Evolutionary conservation across 2,888 invertebrate genomes (phyloP), one percentile per base, ranked within the genome.

Genomic region (Tenthredo scrophulariae): DNA sequence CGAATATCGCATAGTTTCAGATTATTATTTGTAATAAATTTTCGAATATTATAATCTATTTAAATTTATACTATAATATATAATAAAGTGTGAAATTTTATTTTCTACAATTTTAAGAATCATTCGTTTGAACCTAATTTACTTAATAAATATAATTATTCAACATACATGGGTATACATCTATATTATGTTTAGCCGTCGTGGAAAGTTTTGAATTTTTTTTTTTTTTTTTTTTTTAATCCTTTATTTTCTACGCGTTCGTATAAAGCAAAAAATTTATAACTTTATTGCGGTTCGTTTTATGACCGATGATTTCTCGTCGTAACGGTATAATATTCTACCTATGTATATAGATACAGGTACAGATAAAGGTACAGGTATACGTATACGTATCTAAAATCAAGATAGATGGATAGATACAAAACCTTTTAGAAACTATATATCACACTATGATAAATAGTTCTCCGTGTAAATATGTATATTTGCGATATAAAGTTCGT

Each of bases 251-350:
- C 6, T 58, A 58, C 22, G 22, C n/a, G 9, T 22, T 22, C 22
- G n/a, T 22, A 18, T 4, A 58, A 33, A 67, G 9, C 18, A 70
- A 70, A 13, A 33, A 37, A 33, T 15, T 70, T 33, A 33, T 37
- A 37, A 70, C 70, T 70, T 70, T 70, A 70, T 70, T 70, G 37
- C 70, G 70, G 70, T 33, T 70, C n/a, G 70, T 70, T 70, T 70
- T 70, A 70, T 70, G 33, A 18, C 70, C 70, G n/a, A 70, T 70
- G 70, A 70, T 70, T 70, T 70, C 70, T 70, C 33, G 33, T 70
- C 37, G 70, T 70, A 70, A 70, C 70, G 70, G 70, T 70, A 70
- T 37, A 70, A 22, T 62, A n/a, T 13, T 62, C 46, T 62, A 70
- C 15, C 33, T 70, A 33, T 37, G 9, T 26, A 18, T 33, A 37